Evolutionary conservation across 2,888 invertebrate species (phyloP).

Genomic region (Cataglyphis cursor): DNA sequence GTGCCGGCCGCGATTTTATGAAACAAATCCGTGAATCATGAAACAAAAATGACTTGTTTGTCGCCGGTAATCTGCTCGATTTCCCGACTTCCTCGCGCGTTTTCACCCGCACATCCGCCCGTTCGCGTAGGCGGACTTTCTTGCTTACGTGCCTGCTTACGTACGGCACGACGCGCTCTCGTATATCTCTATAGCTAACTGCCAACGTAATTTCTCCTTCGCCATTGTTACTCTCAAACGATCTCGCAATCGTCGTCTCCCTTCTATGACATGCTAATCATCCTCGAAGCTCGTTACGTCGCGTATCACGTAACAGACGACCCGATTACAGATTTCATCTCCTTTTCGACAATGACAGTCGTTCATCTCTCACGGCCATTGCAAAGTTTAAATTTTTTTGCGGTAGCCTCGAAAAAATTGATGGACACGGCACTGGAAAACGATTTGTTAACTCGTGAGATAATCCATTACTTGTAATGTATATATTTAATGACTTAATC

Average conservation of each 20-base stretch:
- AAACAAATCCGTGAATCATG: constrained; percentile 30
- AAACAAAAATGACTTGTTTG: constrained; percentile 60
- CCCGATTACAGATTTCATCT: constrained; percentile 78
- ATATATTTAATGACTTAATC: background rate
- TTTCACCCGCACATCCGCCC: constrained; percentile 65
- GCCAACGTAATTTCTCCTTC: constrained; percentile 78
- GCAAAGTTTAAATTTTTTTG: background rate
- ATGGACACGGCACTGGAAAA: background rate
- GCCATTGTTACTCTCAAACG: constrained; percentile 74
- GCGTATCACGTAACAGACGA: constrained; percentile 72
- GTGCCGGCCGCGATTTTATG: background rate
- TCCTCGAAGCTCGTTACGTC: constrained; percentile 76
- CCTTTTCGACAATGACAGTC: constrained; percentile 35
- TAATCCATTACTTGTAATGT: background rate
- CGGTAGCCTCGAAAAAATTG: background rate
- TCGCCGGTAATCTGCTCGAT: constrained; percentile 34
- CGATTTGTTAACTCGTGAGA: background rate
- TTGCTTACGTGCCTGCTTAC: constrained; percentile 63
- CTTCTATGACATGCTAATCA: constrained; percentile 80
- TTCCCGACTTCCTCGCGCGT: constrained; percentile 59
- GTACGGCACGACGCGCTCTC: constrained; percentile 50
- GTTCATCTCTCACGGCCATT: background rate
- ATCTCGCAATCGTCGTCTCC: constrained; percentile 78
- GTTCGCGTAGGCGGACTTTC: constrained; percentile 57
- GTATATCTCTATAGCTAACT: constrained; percentile 63